phyloP scores from a whole-genome alignment of 2,797 vertebrate species.

The Triplophysa yarkandensis region DNA sequence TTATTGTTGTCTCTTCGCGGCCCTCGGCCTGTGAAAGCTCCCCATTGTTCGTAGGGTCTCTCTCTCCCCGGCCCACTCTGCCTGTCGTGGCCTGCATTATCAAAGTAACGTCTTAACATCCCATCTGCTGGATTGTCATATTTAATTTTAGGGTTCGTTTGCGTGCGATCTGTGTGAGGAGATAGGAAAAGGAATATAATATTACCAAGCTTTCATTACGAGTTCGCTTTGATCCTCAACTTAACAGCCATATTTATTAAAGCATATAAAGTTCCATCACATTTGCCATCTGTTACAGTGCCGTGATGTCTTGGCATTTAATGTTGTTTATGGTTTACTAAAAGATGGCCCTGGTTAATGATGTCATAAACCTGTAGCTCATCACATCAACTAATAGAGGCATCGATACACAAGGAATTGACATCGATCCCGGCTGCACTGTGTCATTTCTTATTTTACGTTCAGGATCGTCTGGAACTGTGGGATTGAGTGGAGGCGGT shows the following conservation, averaged over 20 bases:
- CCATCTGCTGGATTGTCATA: slow-evolving; percentile 5
- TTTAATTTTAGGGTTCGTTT: slow-evolving; percentile 1
- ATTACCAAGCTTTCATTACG: not conserved
- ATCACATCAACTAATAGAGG: no score
- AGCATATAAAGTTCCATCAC: not conserved
- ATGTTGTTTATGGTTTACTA: no score
- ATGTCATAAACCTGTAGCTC: no score
- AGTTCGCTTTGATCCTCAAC: slow-evolving; percentile 11
- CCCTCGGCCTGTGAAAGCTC: slow-evolving; percentile 28
- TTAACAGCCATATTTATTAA: slow-evolving; percentile 19
- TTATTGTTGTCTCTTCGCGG: slow-evolving; percentile 22
- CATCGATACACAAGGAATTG: no score
- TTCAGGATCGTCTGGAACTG: no score
- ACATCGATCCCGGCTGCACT: no score
- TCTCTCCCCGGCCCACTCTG: not conserved
- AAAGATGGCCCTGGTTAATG: no score
- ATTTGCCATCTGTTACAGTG: not conserved
- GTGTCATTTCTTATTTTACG: no score
- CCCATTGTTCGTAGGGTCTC: slow-evolving; percentile 24
- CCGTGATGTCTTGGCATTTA: not conserved
- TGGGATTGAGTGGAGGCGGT: no score
- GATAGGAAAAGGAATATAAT: slow-evolving; percentile 1
- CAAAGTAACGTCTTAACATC: not conserved
- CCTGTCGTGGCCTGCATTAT: no score
- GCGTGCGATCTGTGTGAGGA: not conserved